phyloP scores from a whole-genome alignment of 2,888 invertebrate genomes.

The Atherix ibis region DNA sequence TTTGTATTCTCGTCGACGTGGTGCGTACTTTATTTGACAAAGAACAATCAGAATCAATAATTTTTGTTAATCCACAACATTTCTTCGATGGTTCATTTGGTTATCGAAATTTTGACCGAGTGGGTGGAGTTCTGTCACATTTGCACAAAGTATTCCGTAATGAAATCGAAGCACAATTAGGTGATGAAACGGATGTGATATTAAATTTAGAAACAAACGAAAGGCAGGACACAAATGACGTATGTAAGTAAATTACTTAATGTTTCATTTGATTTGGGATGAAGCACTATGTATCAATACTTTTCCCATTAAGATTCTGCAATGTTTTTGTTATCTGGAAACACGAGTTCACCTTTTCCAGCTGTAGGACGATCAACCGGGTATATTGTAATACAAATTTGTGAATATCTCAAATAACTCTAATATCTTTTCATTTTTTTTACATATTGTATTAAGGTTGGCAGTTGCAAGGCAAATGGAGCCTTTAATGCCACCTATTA shows the following conservation, averaged over 20 bases:
- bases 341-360: constrained; percentile 20
- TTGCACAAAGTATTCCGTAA: constrained; percentile 26
- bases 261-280: no score
- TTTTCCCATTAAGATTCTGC: constrained; percentile 26
- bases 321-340: constrained; percentile 23
- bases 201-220: constrained; percentile 7
- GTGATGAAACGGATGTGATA: constrained; percentile 16
- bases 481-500: constrained; percentile 5
- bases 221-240: constrained; percentile 11
- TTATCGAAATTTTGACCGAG: constrained; percentile 30
- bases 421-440: neutral
- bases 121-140: constrained; percentile 31
- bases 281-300: no score
- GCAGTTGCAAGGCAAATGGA: constrained; percentile 3
- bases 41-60: constrained; percentile 17
- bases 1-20: constrained; percentile 26
- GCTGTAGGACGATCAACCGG: constrained; percentile 23
- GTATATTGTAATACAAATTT: constrained; percentile 12
- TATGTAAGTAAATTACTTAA: no score
- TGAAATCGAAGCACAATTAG: constrained; percentile 24
- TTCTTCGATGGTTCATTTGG: constrained; percentile 28
- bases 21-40: constrained; percentile 18
- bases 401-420: constrained; percentile 1
- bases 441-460: neutral
- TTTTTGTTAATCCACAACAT: constrained; percentile 21